Evolutionary conservation across 2,888 invertebrate species (phyloP).

Genomic region (Ligdia adustata): DNA sequence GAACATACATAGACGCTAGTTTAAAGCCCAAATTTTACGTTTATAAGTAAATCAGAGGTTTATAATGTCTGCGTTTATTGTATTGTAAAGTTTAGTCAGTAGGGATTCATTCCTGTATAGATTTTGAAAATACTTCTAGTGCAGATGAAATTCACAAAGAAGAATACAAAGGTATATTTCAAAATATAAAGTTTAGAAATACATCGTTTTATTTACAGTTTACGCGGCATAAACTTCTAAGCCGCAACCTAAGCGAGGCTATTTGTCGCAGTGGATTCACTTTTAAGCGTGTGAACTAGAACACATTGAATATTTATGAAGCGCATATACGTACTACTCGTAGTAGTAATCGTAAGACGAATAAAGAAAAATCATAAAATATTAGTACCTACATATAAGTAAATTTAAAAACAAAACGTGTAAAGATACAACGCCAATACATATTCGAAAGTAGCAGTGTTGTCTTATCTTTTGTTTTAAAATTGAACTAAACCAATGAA

Average conservation of each 20-base stretch:
- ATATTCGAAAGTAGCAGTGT: background rate
- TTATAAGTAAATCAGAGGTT: no score
- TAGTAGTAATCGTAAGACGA: slow-evolving; percentile 3
- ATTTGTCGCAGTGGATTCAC: background rate
- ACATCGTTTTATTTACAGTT: no score
- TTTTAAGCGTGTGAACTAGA: slow-evolving; percentile 3
- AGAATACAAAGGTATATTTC: no score
- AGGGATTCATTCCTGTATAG: no score
- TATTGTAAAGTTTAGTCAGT: no score
- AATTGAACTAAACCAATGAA: background rate
- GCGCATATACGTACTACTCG: slow-evolving; percentile 3
- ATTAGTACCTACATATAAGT: background rate
- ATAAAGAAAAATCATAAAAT: slow-evolving; percentile 6
- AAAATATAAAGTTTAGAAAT: no score
- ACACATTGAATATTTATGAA: slow-evolving; percentile 6
- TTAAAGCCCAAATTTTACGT: no score
- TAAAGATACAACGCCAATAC: no score
- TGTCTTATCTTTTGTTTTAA: background rate
- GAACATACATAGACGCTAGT: no score
- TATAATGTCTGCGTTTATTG: no score
- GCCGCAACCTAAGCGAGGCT: background rate
- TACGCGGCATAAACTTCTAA: background rate
- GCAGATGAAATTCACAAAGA: no score
- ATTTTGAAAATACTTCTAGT: no score
- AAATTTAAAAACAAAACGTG: slow-evolving; percentile 2